These are phyloP conservation scores for Danio aesculapii DNA, from an alignment of 2,797 vertebrate genomes.

Conservation along the genomic window DNA sequence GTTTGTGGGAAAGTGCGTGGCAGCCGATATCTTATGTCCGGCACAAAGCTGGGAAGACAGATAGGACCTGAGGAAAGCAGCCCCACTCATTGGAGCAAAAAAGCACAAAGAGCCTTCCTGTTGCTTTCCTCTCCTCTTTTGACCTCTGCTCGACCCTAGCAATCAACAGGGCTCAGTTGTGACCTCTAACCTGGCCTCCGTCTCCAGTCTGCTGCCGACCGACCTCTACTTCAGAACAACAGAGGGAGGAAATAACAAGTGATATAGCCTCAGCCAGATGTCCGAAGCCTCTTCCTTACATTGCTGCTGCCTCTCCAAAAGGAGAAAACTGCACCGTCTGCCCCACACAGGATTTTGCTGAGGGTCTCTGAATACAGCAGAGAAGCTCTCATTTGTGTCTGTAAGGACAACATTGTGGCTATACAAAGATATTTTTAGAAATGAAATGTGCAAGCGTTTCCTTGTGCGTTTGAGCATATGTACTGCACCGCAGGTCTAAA, in stretches of 20 bases:
- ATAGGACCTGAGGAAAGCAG: conserved; percentile 32
- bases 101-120: conserved; percentile 58
- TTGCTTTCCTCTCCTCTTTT: conserved; percentile 48
- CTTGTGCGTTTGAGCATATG: conserved; percentile 3
- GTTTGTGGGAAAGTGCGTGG: conserved; percentile 42
- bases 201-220: conserved; percentile 58
- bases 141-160: conserved; percentile 53
- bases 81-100: conserved; percentile 31
- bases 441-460: conserved; percentile 27
- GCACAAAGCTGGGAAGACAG: conserved; percentile 39
- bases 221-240: conserved; percentile 53
- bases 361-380: conserved; percentile 3
- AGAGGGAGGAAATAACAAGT: conserved; percentile 61
- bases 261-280: conserved; percentile 46
- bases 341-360: conserved; percentile 9
- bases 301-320: conserved; percentile 22
- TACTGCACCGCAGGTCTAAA: conserved; percentile 17
- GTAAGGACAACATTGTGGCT: conserved; percentile 26
- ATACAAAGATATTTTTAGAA: conserved; percentile 40
- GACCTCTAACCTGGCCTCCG: conserved; percentile 55
- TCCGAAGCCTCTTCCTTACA: conserved; percentile 45
- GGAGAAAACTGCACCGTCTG: conserved; percentile 22
- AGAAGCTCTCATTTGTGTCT: background rate
- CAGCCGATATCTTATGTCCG: conserved; percentile 35
- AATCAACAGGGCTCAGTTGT: conserved; percentile 58